These are phyloP conservation scores for Pseudonaja textilis DNA, from an alignment of 2,113 vertebrate species.

Conservation along the genomic window DNA sequence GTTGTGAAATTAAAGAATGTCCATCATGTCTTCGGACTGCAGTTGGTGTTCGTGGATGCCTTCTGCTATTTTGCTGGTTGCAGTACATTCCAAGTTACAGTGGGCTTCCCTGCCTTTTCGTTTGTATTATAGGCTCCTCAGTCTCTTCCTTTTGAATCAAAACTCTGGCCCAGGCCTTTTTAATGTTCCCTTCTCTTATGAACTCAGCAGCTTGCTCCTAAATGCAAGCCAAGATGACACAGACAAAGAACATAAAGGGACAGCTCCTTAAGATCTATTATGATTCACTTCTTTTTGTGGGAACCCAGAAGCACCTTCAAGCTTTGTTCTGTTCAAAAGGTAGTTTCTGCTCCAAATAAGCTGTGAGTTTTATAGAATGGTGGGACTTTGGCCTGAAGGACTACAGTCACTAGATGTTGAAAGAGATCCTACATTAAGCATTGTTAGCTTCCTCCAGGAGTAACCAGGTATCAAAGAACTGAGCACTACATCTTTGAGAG, in stretches of 20 bases:
- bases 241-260: background rate
- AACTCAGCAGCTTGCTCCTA: background rate
- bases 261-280: too few species aligned
- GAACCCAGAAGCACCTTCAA: background rate
- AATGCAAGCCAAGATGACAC: background rate
- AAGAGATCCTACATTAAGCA: background rate
- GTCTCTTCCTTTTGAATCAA: background rate
- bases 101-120: background rate
- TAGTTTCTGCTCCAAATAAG: background rate
- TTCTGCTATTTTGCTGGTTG: background rate
- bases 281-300: background rate
- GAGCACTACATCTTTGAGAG: background rate
- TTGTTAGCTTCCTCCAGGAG: background rate
- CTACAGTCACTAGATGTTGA: too few species aligned
- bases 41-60: too few species aligned
- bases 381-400: background rate
- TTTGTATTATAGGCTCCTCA: background rate
- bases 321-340: background rate
- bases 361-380: background rate
- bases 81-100: background rate
- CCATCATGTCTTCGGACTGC: too few species aligned
- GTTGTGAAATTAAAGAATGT: too few species aligned
- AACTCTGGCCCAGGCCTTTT: background rate
- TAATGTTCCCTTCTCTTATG: background rate
- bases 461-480: background rate